Evolutionary conservation across 2,113 vertebrate genomes (phyloP), one percentile per base, ranked within the genome.

Genomic region (Micronisus gabar): DNA sequence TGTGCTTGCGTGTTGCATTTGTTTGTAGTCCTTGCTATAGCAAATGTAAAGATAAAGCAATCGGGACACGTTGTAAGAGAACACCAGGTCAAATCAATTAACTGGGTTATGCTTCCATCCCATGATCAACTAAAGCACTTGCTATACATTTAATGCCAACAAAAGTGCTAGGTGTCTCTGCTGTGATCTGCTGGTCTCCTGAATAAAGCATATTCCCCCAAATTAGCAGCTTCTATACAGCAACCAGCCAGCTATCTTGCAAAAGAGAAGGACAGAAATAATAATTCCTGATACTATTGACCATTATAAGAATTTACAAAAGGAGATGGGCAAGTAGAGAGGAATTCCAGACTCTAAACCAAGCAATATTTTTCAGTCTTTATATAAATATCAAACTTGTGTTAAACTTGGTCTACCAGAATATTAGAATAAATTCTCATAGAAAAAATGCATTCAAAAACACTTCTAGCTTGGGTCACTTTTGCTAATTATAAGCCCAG

Each of bases 61-160:
- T 43, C 40, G 88, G 67, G 53, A 94, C 14, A 86, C 2, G 0
- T 5, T 84, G 62, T 41, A 74, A 96, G 76, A 90, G 65, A 94
- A 88, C 66, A 94, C 22, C 61, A 90, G 55, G 47, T 80, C 58
- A 85, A 86, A 95, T 88, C 65, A 93, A 85, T 88, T 92, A 93
- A 82, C 38, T 58, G 34, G 32, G 38, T 80, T 75, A 95, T 56
- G 65, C 29, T 90, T 92, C 74, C 81, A 81, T 83, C 34, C 75
- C 48, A 38, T 61, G 26, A 91, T 89, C 95, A 95, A 88, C 34
- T 61, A 89, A 65, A 87, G 62, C 26, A 65, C 20, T 88, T 59
- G n/a, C 59, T 71, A 76, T 30, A 74, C 23, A 59, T 72, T 89
- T 85, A 89, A 87, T 32, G 45, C 56, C 76, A 92, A 93, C 20